phyloP scores from a whole-genome alignment of 2,888 invertebrate genomes.

The Dendrolimus pini region DNA sequence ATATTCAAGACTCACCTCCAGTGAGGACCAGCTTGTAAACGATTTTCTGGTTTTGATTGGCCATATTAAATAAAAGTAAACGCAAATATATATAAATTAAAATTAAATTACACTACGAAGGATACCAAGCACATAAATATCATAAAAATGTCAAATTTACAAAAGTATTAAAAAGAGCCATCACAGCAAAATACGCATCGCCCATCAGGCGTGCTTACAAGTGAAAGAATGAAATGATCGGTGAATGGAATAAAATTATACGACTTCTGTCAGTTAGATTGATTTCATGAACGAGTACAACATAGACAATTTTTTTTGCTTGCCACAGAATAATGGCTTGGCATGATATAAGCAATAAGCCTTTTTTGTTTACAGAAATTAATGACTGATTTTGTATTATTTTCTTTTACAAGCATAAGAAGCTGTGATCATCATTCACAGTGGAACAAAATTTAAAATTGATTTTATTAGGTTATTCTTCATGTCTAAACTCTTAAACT shows the following conservation, averaged over 20 bases:
- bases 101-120: slow-evolving; percentile 65
- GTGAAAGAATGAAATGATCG: slow-evolving; percentile 35
- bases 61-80: slow-evolving; percentile 48
- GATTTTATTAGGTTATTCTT: no score
- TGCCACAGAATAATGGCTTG: no score
- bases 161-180: slow-evolving; percentile 65
- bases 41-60: slow-evolving; percentile 78
- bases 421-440: no score
- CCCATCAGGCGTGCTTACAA: slow-evolving; percentile 66
- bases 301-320: no score
- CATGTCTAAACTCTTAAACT: no score
- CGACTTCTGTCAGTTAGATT: no score
- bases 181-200: slow-evolving; percentile 66
- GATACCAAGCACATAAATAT: slow-evolving; percentile 60
- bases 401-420: no score
- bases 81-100: slow-evolving; percentile 43
- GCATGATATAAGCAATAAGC: no score
- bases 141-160: slow-evolving; percentile 71
- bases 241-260: slow-evolving; percentile 7
- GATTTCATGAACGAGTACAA: no score
- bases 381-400: no score
- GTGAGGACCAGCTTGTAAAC: slow-evolving; percentile 92
- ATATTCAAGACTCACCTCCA: slow-evolving; percentile 82
- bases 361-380: no score
- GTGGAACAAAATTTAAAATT: no score